Percentiles rank a stretch among this genome's conserved stretches.
Evolutionary conservation across 1,140 invertebrate genomes (phyloP).

Genomic region (Hyposmocoma kahamanoa): DNA sequence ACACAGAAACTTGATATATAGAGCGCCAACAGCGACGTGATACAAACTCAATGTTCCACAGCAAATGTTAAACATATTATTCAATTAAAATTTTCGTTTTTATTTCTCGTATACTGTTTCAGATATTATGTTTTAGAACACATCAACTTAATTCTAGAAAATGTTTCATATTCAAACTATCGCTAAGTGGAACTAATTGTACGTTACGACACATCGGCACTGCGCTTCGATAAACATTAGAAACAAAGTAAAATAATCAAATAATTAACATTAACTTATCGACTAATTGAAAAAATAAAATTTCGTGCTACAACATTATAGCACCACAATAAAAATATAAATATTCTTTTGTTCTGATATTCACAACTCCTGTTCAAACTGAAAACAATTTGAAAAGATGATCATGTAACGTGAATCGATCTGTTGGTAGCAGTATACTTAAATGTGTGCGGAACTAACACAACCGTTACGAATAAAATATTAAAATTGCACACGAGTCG

Average conservation of each 20-base stretch:
- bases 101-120: slow-evolving; percentile 66
- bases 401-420: background rate
- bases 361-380: slow-evolving; percentile 39
- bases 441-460: slow-evolving; percentile 38
- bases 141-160: slow-evolving; percentile 59
- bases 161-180: slow-evolving; percentile 37
- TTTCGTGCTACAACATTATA: slow-evolving; percentile 45
- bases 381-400: background rate
- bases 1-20: too few species aligned
- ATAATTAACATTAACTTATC: slow-evolving; percentile 41
- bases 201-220: too few species aligned
- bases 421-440: slow-evolving; percentile 10
- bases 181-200: slow-evolving; percentile 41
- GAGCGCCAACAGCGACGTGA: slow-evolving; percentile 24
- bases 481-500: slow-evolving; percentile 53
- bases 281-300: slow-evolving; percentile 48
- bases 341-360: slow-evolving; percentile 52
- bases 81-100: slow-evolving; percentile 34
- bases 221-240: slow-evolving; percentile 14
- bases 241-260: slow-evolving; percentile 18
- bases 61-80: slow-evolving; percentile 38
- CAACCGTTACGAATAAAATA: slow-evolving; percentile 44
- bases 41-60: slow-evolving; percentile 41
- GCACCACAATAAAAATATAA: slow-evolving; percentile 37
- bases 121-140: slow-evolving; percentile 70